Base-by-base conservation (phyloP, 2,113 vertebrate genomes). In the Sigmodon hispidus region DNA sequence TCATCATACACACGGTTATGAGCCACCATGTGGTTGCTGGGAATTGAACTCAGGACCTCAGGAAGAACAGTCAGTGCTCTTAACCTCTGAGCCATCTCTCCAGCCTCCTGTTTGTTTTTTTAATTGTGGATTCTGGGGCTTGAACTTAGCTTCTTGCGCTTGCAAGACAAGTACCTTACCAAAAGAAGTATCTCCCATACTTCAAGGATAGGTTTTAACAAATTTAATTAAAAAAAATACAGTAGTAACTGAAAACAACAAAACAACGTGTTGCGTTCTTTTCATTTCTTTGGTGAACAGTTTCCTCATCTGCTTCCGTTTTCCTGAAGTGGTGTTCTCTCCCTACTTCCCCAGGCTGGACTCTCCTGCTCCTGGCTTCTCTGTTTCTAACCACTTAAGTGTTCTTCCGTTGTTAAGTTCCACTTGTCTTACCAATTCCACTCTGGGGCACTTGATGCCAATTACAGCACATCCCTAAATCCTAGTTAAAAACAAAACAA, bases 401-500 rank as follows among this genome's bases (percentile, higher is more conserved):
- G 57, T 31, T 43, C 57, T 89, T 88, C 45, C 89, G 0, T 65
- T 93, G 11, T 93, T 81, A 50, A 5, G 52, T 21, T 45, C 72
- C 90, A 48, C 50, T 85, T 93, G 1, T 86, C 34, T 95, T 95
- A 59, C 34, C 50, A 79, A 40, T 36, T 67, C 65, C 90, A 95
- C 67, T 63, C 26, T 89, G 83, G 94, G 77, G 31, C 81, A 50
- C 81, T n/a, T 87, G 77, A 89, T 87, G 79, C 61, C 63, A 92
- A 81, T 81, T 92, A 88, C 72, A 89, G 77, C 15, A 3, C 7
- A 80, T 86, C 10, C 52, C n/a, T 48, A 92, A 95, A 73, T 85
- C 57, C 36, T 87, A 87, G 43, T 4, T 55, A 94, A 87, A 95
- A 81, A 88, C 48, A 31, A 24, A 86, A 93, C 90, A 79, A 81